A percentile compares a stretch with the other conserved stretches of the same genome.
These are phyloP conservation scores for Clarias macrocephalus DNA, from an alignment of 2,113 vertebrate genomes.

Conservation along the genomic window DNA sequence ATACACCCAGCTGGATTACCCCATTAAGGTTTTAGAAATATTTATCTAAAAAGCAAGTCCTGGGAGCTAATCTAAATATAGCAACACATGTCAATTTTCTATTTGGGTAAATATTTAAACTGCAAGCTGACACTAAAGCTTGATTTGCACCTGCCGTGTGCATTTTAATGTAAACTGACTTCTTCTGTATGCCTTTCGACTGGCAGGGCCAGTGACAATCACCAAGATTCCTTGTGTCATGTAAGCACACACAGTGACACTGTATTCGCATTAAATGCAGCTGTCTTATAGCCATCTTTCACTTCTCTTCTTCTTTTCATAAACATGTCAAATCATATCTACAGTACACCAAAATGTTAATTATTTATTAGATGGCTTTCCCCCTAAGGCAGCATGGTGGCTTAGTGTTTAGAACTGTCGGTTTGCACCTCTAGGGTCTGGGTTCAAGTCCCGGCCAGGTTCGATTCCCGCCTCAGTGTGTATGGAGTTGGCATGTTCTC, in stretches of 20 bases:
- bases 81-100: not conserved
- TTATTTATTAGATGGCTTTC: not conserved
- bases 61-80: not conserved
- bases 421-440: no score
- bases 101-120: not conserved
- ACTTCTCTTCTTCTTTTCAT: not conserved
- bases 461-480: no score
- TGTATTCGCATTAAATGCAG: not conserved
- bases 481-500: no score
- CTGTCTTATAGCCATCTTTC: not conserved
- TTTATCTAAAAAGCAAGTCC: not conserved
- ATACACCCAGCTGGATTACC: not conserved
- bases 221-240: not conserved
- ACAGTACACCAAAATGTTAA: not conserved
- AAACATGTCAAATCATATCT: not conserved
- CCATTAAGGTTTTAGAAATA: not conserved
- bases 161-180: not conserved
- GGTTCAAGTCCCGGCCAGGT: no score
- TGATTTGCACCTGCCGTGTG: not conserved
- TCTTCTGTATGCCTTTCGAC: not conserved
- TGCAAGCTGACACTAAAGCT: not conserved
- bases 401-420: no score
- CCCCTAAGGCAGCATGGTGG: no score
- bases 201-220: not conserved
- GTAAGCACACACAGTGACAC: not conserved